Conservation (phyloP, 2,888 invertebrate genomes). For the Chloroclysta siterata region DNA sequence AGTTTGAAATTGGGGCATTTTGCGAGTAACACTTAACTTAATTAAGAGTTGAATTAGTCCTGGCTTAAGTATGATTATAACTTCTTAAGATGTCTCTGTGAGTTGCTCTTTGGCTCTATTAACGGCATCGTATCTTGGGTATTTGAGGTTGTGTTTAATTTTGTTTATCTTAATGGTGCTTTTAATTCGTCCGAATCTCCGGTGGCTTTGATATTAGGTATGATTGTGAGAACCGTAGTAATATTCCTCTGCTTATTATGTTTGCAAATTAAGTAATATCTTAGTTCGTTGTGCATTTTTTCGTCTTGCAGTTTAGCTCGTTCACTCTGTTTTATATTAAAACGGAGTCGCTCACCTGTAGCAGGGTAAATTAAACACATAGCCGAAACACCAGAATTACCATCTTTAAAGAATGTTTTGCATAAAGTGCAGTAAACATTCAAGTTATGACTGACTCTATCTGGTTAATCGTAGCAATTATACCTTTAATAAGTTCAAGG, state of each 20-base stretch:
- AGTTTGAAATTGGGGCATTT: constrained; percentile 74
- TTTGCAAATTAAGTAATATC: constrained; percentile 19
- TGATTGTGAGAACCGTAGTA: constrained; percentile 17
- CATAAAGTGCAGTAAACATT: constrained; percentile 35
- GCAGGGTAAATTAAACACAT: constrained; percentile 26
- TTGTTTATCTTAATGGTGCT: constrained; percentile 49
- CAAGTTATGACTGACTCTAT: constrained; percentile 31
- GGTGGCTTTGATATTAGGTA: constrained; percentile 38
- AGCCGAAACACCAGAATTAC: constrained; percentile 25
- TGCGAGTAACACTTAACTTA: constrained; percentile 76
- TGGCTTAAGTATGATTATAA: constrained; percentile 75
- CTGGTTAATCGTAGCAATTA: constrained; percentile 44
- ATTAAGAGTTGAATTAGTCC: constrained; percentile 80
- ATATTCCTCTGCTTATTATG: constrained; percentile 14
- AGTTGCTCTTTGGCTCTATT: constrained; percentile 53
- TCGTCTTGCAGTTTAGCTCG: constrained; percentile 20
- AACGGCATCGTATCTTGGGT: constrained; percentile 48
- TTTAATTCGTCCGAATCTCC: constrained; percentile 26
- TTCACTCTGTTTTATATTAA: constrained; percentile 28
- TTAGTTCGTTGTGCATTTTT: constrained; percentile 20
- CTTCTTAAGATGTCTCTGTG: constrained; percentile 67
- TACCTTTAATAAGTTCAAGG: constrained; percentile 68
- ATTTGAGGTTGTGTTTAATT: constrained; percentile 48
- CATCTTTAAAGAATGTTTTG: constrained; percentile 32
- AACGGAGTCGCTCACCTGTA: constrained; percentile 23